Conservation (phyloP, 2,113 vertebrate genomes). For the Hippocampus guttulatus region DNA sequence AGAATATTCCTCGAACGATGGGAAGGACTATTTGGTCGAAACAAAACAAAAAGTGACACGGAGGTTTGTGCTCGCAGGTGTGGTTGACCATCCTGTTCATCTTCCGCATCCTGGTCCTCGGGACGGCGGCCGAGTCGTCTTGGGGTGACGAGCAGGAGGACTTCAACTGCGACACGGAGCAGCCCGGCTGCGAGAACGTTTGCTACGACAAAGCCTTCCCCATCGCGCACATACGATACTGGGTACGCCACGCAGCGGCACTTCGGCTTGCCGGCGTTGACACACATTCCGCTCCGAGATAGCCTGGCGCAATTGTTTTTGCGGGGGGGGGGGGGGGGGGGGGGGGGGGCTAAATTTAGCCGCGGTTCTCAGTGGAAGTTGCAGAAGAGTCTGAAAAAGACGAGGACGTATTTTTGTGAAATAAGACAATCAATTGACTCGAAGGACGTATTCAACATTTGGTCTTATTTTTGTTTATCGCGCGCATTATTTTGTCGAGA, state of each 20-base stretch:
- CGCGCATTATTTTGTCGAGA: too few relatives aligned
- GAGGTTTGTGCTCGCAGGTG: slow-evolving; percentile 59
- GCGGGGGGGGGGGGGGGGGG: too few relatives aligned
- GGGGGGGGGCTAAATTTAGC: too few relatives aligned
- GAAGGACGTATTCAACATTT: too few relatives aligned
- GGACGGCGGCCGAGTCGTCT: slow-evolving; percentile 90
- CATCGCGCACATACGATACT: slow-evolving; percentile 93
- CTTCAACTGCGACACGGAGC: slow-evolving; percentile 86
- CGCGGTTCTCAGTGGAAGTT: too few relatives aligned
- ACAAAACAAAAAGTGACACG: neutral
- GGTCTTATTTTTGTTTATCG: too few relatives aligned
- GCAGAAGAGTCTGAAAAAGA: too few relatives aligned
- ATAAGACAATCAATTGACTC: too few relatives aligned
- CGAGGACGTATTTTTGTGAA: too few relatives aligned
- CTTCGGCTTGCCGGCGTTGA: neutral
- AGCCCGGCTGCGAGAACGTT: slow-evolving; percentile 92
- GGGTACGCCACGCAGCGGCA: slow-evolving; percentile 53
- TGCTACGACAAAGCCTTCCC: slow-evolving; percentile 95
- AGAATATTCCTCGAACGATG: too few relatives aligned
- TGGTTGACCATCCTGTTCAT: slow-evolving; percentile 96
- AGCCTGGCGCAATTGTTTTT: too few relatives aligned
- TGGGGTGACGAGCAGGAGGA: slow-evolving; percentile 96
- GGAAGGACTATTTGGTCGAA: too few relatives aligned
- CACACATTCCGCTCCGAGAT: neutral
- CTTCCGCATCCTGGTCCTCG: slow-evolving; percentile 95